phyloP scores from a whole-genome alignment of 2,888 invertebrate species.

The Molanna angustata region DNA sequence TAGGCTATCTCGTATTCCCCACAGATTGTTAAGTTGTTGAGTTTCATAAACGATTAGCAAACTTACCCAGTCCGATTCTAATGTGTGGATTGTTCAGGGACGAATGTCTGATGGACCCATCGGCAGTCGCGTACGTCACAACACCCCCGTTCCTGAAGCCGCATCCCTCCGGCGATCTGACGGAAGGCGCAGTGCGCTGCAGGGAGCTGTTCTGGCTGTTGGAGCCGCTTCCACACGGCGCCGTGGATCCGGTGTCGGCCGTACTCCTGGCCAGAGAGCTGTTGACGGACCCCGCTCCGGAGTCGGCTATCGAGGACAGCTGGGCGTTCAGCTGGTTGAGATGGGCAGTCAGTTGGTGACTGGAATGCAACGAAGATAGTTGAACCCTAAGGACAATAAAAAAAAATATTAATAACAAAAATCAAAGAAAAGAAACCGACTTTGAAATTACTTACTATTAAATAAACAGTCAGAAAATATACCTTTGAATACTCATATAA shows the following conservation, averaged over 20 bases:
- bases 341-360: slow-evolving; percentile 31
- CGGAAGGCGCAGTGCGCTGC: slow-evolving; percentile 18
- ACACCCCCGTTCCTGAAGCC: slow-evolving; percentile 18
- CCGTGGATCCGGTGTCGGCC: slow-evolving; percentile 27
- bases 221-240: slow-evolving; percentile 21
- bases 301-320: slow-evolving; percentile 28
- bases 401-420: no score
- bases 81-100: slow-evolving; percentile 88
- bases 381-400: slow-evolving; percentile 22
- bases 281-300: slow-evolving; percentile 21
- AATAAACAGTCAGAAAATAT: no score
- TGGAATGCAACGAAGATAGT: slow-evolving; percentile 32
- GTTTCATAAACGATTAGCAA: neutral
- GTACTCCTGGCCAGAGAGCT: slow-evolving; percentile 28
- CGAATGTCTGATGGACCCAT: slow-evolving; percentile 82
- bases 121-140: slow-evolving; percentile 46
- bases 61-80: slow-evolving; percentile 58
- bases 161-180: slow-evolving; percentile 8
- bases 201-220: slow-evolving; percentile 28
- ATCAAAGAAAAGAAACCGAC: no score
- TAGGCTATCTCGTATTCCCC: no score
- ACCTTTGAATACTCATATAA: no score
- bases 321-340: slow-evolving; percentile 31
- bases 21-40: no score
- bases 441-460: no score